Percentiles rank a stretch among this genome's conserved stretches.
Conservation (phyloP, 2,797 vertebrate species). For the Enteromius anoplus region DNA sequence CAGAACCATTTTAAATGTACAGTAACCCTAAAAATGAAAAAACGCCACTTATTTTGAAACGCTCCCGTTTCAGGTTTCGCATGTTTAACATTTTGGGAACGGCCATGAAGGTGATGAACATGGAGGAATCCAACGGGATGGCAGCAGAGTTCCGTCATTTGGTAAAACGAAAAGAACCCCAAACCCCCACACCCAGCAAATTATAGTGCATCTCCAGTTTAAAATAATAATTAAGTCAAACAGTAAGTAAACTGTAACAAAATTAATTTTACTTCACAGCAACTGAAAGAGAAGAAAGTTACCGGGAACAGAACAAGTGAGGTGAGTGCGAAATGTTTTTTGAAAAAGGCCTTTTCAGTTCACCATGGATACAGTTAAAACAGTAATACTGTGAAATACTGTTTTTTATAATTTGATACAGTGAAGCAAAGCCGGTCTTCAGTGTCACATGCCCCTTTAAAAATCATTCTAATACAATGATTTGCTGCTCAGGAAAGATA, state of each 20-base stretch:
- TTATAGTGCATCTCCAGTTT: background rate
- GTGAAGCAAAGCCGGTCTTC: background rate
- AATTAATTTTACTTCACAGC: slow-evolving; percentile 70
- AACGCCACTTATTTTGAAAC: background rate
- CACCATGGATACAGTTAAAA: background rate
- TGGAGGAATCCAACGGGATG: slow-evolving; percentile 98
- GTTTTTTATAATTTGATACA: background rate
- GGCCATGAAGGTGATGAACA: slow-evolving; percentile 90
- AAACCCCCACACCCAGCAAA: background rate
- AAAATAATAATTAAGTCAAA: background rate
- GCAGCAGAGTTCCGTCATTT: slow-evolving; percentile 95
- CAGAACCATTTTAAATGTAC: background rate
- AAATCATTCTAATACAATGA: background rate
- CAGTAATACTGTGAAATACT: background rate
- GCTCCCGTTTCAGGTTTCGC: slow-evolving; percentile 50
- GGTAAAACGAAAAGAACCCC: slow-evolving; percentile 70
- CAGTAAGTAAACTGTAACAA: too few relatives aligned
- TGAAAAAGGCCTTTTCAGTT: background rate
- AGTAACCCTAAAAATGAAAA: background rate
- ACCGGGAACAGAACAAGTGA: slow-evolving; percentile 89
- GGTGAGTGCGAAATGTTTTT: slow-evolving; percentile 70
- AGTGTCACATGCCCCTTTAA: background rate
- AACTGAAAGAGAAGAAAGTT: slow-evolving; percentile 96
- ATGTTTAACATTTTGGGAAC: slow-evolving; percentile 63
- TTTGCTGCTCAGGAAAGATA: background rate